Base-by-base conservation (phyloP, 2,888 invertebrate species). In the Melitaea athalia region DNA sequence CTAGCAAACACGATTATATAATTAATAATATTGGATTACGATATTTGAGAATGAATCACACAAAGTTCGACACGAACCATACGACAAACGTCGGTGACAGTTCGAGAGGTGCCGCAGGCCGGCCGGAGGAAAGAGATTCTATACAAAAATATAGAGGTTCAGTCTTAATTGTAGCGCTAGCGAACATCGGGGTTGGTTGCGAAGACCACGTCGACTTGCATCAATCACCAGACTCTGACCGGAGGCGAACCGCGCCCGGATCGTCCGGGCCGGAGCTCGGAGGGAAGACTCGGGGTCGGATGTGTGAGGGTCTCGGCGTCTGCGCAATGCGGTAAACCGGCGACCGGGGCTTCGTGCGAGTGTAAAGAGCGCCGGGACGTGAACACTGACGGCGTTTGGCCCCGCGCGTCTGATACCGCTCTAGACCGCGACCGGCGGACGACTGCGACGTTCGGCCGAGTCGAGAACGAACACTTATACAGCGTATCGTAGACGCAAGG, bases 121-220 rank as follows among this genome's bases (percentile, higher is more conserved):
- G 15, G 11, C 38, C 14, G 24, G 50, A 42, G 42, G 61, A 61
- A 63, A 63, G 31, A 62, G 33, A 59, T 45, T 47, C 24, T 42
- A 47, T 64, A 65, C 42, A 66, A 61, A 61, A 61, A 66, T 66
- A 66, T 61, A 11, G 57, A 52, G 49, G 45, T 53, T 66, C 66
- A 61, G 60, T 66, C 60, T 66, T 61, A 45, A 45, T 10, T 17
- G 14, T 45, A 60, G 10, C 60, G 14, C 42, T 8, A 10, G 7
- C 52, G 52, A 52, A 24, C 52, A 52, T 24, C 12, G 5, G 52
- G 31, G 31, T 52, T 8, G 52, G n/a, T 49, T 12, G 11, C 24
- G 8, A 17, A 12, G 10, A 11, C 11, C 52, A 24, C 8, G 10
- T 45, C 50, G 52, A 11, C 24, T 1, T 24, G 11, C 12, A 5